These are phyloP conservation scores for Opisthograptis luteolata DNA, from an alignment of 2,888 invertebrate species.

Conservation along the genomic window DNA sequence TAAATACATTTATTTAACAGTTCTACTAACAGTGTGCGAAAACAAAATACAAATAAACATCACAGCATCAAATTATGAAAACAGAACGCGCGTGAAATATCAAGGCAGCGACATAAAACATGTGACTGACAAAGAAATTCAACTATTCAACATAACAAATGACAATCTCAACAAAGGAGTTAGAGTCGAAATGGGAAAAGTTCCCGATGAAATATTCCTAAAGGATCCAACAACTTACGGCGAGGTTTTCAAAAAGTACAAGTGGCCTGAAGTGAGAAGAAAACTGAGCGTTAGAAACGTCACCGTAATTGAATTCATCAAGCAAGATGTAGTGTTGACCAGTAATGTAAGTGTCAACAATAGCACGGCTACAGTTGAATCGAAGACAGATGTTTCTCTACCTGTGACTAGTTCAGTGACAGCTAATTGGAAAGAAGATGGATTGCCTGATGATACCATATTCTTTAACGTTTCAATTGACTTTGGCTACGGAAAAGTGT, in stretches of 20 bases:
- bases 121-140: slow-evolving; percentile 55
- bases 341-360: slow-evolving; percentile 57
- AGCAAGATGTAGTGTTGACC: slow-evolving; percentile 48
- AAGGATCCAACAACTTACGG: slow-evolving; percentile 64
- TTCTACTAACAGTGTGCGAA: slow-evolving; percentile 32
- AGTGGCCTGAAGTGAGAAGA: slow-evolving; percentile 61
- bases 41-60: slow-evolving; percentile 54
- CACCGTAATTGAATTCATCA: slow-evolving; percentile 52
- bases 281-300: slow-evolving; percentile 48
- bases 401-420: slow-evolving; percentile 50
- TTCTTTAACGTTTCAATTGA: slow-evolving; percentile 48
- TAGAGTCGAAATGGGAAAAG: slow-evolving; percentile 56
- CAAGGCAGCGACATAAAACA: slow-evolving; percentile 53
- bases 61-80: slow-evolving; percentile 42
- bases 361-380: slow-evolving; percentile 43
- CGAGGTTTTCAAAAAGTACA: slow-evolving; percentile 52
- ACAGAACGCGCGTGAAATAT: slow-evolving; percentile 40
- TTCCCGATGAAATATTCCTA: slow-evolving; percentile 59
- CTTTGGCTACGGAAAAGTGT: slow-evolving; percentile 44
- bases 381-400: slow-evolving; percentile 41
- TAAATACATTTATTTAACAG: neutral
- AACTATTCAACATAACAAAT: slow-evolving; percentile 59
- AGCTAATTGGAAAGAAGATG: slow-evolving; percentile 54
- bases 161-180: slow-evolving; percentile 60
- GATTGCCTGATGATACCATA: slow-evolving; percentile 53